Evolutionary conservation across 1,140 invertebrate species (phyloP).

Genomic region (Trichonephila inaurata): DNA sequence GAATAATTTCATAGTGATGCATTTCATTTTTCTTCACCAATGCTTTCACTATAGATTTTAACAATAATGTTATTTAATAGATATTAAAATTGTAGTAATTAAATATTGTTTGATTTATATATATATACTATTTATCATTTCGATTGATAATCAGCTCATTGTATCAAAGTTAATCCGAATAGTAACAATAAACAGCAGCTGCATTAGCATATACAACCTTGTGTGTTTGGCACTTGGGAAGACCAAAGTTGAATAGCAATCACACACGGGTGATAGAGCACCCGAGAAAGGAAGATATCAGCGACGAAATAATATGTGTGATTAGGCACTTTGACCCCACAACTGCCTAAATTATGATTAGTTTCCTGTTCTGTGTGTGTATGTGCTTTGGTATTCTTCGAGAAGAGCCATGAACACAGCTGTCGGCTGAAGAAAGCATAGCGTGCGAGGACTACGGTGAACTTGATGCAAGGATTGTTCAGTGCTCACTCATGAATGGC

Average conservation of each 20-base stretch:
- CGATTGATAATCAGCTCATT: background rate
- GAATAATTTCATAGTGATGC: too few relatives aligned
- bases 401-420: background rate
- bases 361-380: slow-evolving; percentile 16
- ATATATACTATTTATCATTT: background rate
- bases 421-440: slow-evolving; percentile 39
- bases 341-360: slow-evolving; percentile 35
- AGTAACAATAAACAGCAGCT: background rate
- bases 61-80: too few relatives aligned
- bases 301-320: slow-evolving; percentile 32
- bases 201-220: background rate
- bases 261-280: background rate
- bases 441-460: slow-evolving; percentile 62
- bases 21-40: too few relatives aligned
- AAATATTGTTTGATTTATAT: too few relatives aligned
- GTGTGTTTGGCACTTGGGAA: background rate
- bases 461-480: slow-evolving; percentile 67
- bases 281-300: background rate
- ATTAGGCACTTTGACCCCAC: slow-evolving; percentile 43
- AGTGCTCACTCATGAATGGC: slow-evolving; percentile 63
- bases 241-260: slow-evolving; percentile 2
- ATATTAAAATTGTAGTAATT: too few relatives aligned
- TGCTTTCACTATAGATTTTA: too few relatives aligned
- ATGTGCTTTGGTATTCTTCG: background rate
- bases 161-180: background rate